Conservation (phyloP, 2,888 invertebrate genomes). For the Archips xylosteana region DNA sequence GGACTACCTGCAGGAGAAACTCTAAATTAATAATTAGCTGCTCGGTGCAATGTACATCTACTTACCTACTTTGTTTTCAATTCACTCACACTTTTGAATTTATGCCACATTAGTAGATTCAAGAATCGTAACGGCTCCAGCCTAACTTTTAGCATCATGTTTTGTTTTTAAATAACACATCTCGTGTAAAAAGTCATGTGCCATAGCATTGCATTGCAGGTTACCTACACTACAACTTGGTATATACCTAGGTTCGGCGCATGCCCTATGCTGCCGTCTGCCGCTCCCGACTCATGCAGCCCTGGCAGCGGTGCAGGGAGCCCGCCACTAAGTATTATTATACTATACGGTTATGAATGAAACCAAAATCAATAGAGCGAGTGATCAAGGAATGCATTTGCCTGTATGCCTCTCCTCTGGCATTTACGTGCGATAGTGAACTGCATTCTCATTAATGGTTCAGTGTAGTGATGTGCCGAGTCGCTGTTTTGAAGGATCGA, state of each 20-base stretch:
- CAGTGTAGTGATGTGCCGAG: too few relatives aligned
- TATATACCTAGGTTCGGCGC: slow-evolving; percentile 1
- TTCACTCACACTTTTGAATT: background rate
- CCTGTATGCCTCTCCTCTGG: background rate
- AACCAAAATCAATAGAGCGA: background rate
- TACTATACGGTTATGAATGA: background rate
- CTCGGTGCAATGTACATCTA: background rate
- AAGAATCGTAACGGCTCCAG: too few relatives aligned
- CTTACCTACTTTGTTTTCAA: background rate
- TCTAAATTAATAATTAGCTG: background rate
- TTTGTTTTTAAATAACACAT: too few relatives aligned
- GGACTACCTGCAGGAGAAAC: too few relatives aligned
- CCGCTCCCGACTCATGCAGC: background rate
- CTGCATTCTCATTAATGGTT: background rate
- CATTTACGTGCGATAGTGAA: background rate
- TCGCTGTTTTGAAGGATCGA: too few relatives aligned
- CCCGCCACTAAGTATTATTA: background rate
- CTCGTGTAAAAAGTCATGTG: too few relatives aligned
- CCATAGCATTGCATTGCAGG: too few relatives aligned
- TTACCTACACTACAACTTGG: background rate
- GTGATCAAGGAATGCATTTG: background rate
- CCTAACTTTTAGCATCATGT: too few relatives aligned
- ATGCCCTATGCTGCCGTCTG: background rate
- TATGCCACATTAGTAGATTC: background rate
- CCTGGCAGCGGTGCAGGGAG: background rate